Percentiles rank a stretch among this genome's conserved stretches.
Conservation (phyloP, 2,113 vertebrate species). For the Hyperoodon ampullatus region DNA sequence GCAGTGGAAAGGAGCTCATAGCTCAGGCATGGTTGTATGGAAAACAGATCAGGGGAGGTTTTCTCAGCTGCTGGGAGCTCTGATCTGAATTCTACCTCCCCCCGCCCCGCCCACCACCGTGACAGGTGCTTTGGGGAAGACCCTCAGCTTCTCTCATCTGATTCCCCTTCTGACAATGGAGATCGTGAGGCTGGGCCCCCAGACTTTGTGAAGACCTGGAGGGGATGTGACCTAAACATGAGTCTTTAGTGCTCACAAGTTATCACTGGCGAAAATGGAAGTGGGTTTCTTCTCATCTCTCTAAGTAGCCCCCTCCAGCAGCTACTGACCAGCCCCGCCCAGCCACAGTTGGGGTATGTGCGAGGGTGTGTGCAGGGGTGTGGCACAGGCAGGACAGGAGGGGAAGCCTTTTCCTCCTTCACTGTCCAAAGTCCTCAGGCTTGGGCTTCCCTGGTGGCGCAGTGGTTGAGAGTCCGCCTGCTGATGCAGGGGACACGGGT, state of each 20-base stretch:
- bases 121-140: neutral
- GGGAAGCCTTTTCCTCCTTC: neutral
- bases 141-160: neutral
- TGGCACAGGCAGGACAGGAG: neutral
- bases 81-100: neutral
- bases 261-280: neutral
- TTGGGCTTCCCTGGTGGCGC: too few relatives aligned
- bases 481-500: too few relatives aligned
- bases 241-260: neutral
- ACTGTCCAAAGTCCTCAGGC: neutral
- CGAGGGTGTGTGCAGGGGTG: accelerated
- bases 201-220: neutral
- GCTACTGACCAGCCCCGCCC: neutral
- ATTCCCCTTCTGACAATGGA: neutral
- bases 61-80: neutral
- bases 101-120: accelerated
- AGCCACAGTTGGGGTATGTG: too few relatives aligned
- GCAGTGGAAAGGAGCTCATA: neutral
- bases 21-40: neutral
- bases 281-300: neutral
- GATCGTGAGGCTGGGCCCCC: neutral
- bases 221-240: neutral
- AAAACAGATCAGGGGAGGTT: neutral
- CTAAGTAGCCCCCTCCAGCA: accelerated
- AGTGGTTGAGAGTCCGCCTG: too few relatives aligned